Base-by-base conservation (phyloP, 2,797 vertebrate species). In the Spinus pinus region DNA sequence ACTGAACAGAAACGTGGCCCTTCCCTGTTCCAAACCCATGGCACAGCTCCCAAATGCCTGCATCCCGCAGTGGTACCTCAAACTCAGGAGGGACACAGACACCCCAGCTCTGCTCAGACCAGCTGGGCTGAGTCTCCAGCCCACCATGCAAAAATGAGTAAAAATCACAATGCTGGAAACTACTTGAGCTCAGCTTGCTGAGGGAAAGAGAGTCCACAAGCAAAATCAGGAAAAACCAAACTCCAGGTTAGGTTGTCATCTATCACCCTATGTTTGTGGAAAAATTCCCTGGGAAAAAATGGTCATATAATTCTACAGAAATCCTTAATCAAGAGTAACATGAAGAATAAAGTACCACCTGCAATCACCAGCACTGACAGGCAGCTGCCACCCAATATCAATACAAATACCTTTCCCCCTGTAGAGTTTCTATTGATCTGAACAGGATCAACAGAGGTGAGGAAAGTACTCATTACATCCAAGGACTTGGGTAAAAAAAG, bases 371-470 rank as follows among this genome's bases (percentile, higher is more conserved):
- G 91, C 90, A 81, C 47, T 69, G 82, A 88, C 39, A 75, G 82
- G 91, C 72, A 93, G 85, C 62, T 95, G 80, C 88, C 86, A 69
- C 30, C 47, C 72, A 81, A 1, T 56, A 91, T 44, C 75, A 75
- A 37, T 46, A 81, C 23, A 16, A 94, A 93, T 44, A 54, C 44
- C 44, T 62, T 81, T 81, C 20, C 47, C 39, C 33, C 58, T 47
- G 51, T 2, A 47, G 37, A 81, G 47, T 2, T 2, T 23, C 66
- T 75, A 62, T 86, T 58, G 88, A 94, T 91, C 58, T 49, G 42
- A 83, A 46, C 33, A 65, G 70, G 62, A 94, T 88, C 85, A 95
- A 81, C 54, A 66, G 80, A 88, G 50, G 83, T 54, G 91, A 93
- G 65, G 49, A 81, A 93, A 96, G 50, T 19, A 88, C n/a, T 90